phyloP scores from a whole-genome alignment of 2,113 vertebrate species.

The Agapornis roseicollis region DNA sequence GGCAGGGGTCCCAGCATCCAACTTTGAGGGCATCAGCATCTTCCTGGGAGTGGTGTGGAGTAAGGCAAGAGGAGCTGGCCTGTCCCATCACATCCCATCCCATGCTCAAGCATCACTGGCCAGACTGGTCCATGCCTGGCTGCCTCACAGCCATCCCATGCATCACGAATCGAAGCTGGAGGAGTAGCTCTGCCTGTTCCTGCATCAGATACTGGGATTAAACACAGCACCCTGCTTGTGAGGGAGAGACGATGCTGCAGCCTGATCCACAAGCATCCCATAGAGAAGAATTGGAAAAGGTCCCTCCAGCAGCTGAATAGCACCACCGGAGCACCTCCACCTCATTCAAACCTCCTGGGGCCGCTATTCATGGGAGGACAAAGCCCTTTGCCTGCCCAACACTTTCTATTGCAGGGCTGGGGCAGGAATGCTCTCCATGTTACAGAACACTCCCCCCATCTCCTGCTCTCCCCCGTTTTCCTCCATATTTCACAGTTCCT shows the following conservation, averaged over 20 bases:
- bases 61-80: not conserved
- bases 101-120: rapidly evolving
- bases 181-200: not conserved
- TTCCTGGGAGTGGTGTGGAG: not conserved
- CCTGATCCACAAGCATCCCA: rapidly evolving
- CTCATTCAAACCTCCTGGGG: rapidly evolving
- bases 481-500: slow-evolving; percentile 70
- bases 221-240: rapidly evolving
- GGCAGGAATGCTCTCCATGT: not conserved
- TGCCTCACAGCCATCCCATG: rapidly evolving
- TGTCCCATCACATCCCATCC: too few relatives aligned
- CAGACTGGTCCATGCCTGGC: rapidly evolving
- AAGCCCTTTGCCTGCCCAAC: rapidly evolving
- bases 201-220: not conserved
- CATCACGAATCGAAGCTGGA: rapidly evolving
- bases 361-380: rapidly evolving
- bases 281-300: not conserved
- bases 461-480: slow-evolving; percentile 24
- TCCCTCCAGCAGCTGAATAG: not conserved
- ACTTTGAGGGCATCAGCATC: not conserved
- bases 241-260: not conserved
- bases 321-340: rapidly evolving
- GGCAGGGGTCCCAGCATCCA: not conserved
- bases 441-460: not conserved
- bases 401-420: rapidly evolving